Evolutionary conservation across 2,113 vertebrate species (phyloP).

Genomic region (Gambusia holbrooki): DNA sequence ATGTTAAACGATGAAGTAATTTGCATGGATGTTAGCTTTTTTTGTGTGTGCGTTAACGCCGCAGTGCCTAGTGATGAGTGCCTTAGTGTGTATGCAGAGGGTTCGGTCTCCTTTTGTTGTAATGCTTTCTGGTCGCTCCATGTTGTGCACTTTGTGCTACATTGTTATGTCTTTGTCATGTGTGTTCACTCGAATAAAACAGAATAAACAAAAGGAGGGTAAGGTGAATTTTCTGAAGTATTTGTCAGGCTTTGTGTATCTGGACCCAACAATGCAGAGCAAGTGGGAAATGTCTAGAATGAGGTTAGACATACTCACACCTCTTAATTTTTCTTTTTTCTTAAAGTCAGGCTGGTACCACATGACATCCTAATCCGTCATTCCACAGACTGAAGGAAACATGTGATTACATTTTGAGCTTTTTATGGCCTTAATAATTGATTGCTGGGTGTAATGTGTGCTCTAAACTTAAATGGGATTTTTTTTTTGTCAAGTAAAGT

Average conservation of each 20-base stretch:
- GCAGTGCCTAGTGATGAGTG: slow-evolving; percentile 33
- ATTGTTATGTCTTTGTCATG: slow-evolving; percentile 33
- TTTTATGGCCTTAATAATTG: neutral
- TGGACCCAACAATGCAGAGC: slow-evolving; percentile 1
- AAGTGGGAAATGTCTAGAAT: slow-evolving; percentile 47
- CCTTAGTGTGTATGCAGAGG: slow-evolving; percentile 32
- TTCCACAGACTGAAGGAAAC: slow-evolving; percentile 32
- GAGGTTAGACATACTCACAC: slow-evolving; percentile 24
- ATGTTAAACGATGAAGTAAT: slow-evolving; percentile 55
- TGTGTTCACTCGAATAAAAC: slow-evolving; percentile 55
- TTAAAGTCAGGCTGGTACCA: slow-evolving; percentile 7
- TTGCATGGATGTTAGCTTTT: slow-evolving; percentile 10
- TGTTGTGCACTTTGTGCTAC: slow-evolving; percentile 41
- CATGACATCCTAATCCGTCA: slow-evolving; percentile 49
- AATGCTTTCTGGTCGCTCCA: slow-evolving; percentile 13
- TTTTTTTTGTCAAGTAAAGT: too few relatives aligned
- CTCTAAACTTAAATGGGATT: neutral
- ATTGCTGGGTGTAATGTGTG: neutral
- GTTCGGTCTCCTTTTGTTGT: slow-evolving; percentile 21
- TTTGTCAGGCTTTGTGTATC: neutral
- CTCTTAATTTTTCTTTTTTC: neutral
- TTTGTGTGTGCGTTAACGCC: slow-evolving; percentile 1
- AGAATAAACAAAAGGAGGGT: slow-evolving; percentile 35
- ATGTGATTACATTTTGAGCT: slow-evolving; percentile 21
- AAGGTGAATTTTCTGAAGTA: neutral